Evolutionary conservation across 2,888 invertebrate species (phyloP).

Genomic region (Hylaea fasciaria): DNA sequence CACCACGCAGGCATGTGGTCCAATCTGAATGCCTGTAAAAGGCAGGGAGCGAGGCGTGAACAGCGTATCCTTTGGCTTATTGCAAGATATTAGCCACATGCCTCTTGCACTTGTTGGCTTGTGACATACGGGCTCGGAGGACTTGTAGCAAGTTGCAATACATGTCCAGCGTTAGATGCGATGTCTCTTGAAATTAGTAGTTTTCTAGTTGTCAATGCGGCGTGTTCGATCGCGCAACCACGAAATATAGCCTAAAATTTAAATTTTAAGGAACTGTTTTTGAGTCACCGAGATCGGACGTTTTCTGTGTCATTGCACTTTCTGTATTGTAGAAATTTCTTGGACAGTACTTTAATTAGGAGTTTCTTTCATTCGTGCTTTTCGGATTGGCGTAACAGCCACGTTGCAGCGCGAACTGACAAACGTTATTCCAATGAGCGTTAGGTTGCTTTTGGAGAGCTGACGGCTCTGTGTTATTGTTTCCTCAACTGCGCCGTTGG

Average conservation of each 20-base stretch:
- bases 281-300: too few species aligned
- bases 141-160: not conserved
- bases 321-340: too few species aligned
- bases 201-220: not conserved
- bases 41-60: slow-evolving; percentile 27
- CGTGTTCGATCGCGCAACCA: not conserved
- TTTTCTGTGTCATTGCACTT: too few species aligned
- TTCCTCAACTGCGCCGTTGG: not conserved
- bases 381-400: too few species aligned
- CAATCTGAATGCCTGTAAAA: slow-evolving; percentile 20
- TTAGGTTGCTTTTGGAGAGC: too few species aligned
- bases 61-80: slow-evolving; percentile 21
- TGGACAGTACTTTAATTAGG: too few species aligned
- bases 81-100: slow-evolving; percentile 14
- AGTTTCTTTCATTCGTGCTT: too few species aligned
- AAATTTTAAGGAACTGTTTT: too few species aligned
- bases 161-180: not conserved
- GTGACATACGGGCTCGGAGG: slow-evolving; percentile 4
- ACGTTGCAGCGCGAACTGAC: too few species aligned
- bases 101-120: slow-evolving; percentile 9
- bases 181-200: not conserved
- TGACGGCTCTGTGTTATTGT: too few species aligned
- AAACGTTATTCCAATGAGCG: too few species aligned
- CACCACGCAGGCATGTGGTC: slow-evolving; percentile 22
- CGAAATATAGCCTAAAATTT: too few species aligned